Evolutionary conservation across 2,113 vertebrate species (phyloP), one percentile per base, ranked within the genome.

Genomic region (Arvicanthis niloticus): DNA sequence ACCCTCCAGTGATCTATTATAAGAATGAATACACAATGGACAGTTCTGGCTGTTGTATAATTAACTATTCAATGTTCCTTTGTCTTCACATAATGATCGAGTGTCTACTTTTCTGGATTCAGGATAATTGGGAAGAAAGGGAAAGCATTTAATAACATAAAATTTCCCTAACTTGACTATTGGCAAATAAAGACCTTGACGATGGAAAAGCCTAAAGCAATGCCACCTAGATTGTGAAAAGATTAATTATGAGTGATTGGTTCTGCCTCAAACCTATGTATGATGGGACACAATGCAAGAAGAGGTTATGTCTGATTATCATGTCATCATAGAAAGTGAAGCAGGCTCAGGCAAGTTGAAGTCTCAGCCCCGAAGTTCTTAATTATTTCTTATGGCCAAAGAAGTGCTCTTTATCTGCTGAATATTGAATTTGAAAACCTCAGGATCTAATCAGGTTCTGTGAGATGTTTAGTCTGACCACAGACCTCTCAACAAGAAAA

Each of bases 401-500:
- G 73, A 96, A 94, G 72, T 90, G 65, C 15, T 89, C 84, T 22
- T 0, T 56, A 88, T 75, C 96, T 95, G 65, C 65, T 16, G 70
- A 97, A 96, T 78, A 95, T 75, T 89, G 78, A 91, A 67, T 84
- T 91, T 73, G 93, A 95, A 98, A 95, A 73, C 72, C 97, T 96
- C 96, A 95, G 97, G 77, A 78, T 96, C 82, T 96, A 91, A 95
- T 98, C 76, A 97, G 90, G 34, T 62, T 91, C 84, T 94, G 88
- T 91, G 97, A 62, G 94, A 91, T 92, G 76, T 58, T 95, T 95
- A 77, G 56, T 77, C 97, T 97, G 94, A 97, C 91, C 86, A 89
- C 93, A 98, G 96, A 96, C 29, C 72, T 97, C 75, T 98, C 91
- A 94, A 95, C 16, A 88, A 98, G 97, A 97, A 97, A 97, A 98